Base-by-base conservation (phyloP, 2,888 invertebrate genomes). In the Oscheius sp. region DNA sequence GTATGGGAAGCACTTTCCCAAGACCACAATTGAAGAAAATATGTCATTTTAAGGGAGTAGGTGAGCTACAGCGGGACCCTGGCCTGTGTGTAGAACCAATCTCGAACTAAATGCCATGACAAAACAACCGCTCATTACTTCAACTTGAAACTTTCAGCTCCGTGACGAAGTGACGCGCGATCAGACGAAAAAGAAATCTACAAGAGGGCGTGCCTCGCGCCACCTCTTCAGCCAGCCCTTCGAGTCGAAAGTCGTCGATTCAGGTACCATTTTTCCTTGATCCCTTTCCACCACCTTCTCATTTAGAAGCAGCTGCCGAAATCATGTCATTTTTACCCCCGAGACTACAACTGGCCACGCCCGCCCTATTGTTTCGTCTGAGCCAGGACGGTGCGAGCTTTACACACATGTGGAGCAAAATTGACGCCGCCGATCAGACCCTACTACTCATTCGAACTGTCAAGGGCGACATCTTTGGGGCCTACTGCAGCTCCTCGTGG, bases 341-440 rank as follows among this genome's bases (percentile, higher is more conserved):
- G 7, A 79, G 88, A 47, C 78, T 87, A 55, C 88, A 88, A 72
- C 77, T 88, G 42, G 81, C 82, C 55, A 88, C 88, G 7, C 88
- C 88, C 7, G 58, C 70, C 3, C 66, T 85, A n/a, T 76, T 87
- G 13, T 88, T 85, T 76, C 57, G 81, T 11, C 76, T 88, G n/a
- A 85, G 86, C 35, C 81, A 86, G 59, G 86, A 88, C 73, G 88
- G 88, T 50, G 85, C 88, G 51, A 84, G 84, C 48, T 88, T 88
- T 74, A 80, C 84, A n/a, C 82, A 88, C 48, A 77, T 88, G 55
- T 88, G 87, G 87, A 78, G 70, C 42, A 84, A 82, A 68, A 76
- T 87, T 50, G 88, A 88, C 29, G 77, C 70, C 35, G 84, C 85
- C 13, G 87, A 88, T 32, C 88, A 88, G 71, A 76, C 85, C 1